phyloP scores from a whole-genome alignment of 1,140 invertebrate species.

The Pinna nobilis region DNA sequence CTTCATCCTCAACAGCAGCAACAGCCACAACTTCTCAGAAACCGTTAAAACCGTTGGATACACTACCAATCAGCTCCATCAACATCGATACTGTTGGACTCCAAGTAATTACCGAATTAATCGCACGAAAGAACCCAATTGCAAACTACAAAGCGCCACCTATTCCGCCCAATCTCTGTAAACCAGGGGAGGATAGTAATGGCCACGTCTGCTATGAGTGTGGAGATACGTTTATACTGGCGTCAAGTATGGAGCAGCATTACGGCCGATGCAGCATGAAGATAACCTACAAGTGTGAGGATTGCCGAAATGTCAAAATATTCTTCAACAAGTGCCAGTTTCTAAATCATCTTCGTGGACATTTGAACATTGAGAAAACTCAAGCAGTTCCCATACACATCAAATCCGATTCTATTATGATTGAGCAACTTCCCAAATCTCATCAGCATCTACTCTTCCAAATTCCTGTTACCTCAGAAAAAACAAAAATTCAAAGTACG shows the following conservation, averaged over 20 bases:
- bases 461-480: background rate
- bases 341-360: constrained; percentile 49
- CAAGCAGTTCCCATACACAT: constrained; percentile 57
- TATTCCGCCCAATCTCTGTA: constrained; percentile 39
- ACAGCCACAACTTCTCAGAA: background rate
- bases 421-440: constrained; percentile 17
- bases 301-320: constrained; percentile 50
- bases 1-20: background rate
- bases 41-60: background rate
- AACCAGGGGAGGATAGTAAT: constrained; percentile 6
- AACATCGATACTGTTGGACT: constrained; percentile 55
- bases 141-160: constrained; percentile 47
- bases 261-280: constrained; percentile 58
- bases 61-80: constrained; percentile 31
- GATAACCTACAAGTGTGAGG: constrained; percentile 63
- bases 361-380: constrained; percentile 54
- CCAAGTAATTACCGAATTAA: constrained; percentile 50
- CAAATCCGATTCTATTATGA: constrained; percentile 56
- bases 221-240: constrained; percentile 64
- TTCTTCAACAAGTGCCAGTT: constrained; percentile 69
- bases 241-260: constrained; percentile 59
- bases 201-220: constrained; percentile 59
- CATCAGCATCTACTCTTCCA: constrained; percentile 12
- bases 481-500: constrained; percentile 6
- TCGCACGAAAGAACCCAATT: constrained; percentile 58